phyloP scores from a whole-genome alignment of 2,113 vertebrate genomes.

The Amazona vittata region DNA sequence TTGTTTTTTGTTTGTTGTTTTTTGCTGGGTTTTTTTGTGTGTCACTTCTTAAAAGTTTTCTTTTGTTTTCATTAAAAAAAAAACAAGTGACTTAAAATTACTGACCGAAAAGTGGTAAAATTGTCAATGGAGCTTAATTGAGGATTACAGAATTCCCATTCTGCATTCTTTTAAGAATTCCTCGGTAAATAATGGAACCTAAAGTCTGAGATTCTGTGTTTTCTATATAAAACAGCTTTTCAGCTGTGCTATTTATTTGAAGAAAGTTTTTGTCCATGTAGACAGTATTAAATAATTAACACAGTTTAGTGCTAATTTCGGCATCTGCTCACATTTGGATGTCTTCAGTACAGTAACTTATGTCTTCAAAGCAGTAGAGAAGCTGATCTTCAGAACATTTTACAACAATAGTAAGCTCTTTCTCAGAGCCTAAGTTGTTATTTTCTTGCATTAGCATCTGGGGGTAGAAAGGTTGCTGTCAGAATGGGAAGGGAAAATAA shows the following conservation, averaged over 20 bases:
- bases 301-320: constrained; percentile 22
- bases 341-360: background rate
- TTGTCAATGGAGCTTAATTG: background rate
- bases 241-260: background rate
- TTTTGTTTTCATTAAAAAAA: background rate
- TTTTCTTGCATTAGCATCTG: background rate
- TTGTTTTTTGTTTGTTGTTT: background rate
- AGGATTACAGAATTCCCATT: background rate
- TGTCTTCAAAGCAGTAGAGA: background rate
- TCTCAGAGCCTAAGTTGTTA: background rate
- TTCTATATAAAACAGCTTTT: background rate
- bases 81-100: background rate
- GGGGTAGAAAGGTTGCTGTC: background rate
- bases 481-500: background rate
- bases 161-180: constrained; percentile 3
- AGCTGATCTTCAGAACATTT: background rate
- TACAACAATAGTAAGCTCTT: background rate
- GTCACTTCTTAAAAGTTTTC: background rate
- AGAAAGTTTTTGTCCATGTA: background rate
- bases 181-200: background rate
- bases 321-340: background rate
- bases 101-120: background rate
- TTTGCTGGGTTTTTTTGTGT: background rate
- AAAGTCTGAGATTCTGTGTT: background rate
- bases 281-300: constrained; percentile 18